Base-by-base conservation (phyloP, 1,140 invertebrate genomes). In the Cylas formicarius region DNA sequence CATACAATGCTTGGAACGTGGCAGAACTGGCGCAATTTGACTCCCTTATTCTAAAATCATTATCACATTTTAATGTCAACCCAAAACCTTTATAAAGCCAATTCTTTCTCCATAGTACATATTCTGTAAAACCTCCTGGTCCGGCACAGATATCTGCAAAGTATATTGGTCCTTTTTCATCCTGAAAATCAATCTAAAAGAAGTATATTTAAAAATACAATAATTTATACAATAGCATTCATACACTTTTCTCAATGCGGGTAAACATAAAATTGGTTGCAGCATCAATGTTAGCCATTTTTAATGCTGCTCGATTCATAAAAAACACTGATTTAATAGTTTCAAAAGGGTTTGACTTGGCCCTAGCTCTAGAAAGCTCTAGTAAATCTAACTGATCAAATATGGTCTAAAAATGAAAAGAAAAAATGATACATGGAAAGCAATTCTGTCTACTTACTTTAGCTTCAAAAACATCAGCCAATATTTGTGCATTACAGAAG, bases 71-170 rank as follows among this genome's bases (percentile, higher is more conserved):
- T 13, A 99, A 70, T 4, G 96, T 99, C 55, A 99, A 89, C 8
- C 96, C 95, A 71, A 97, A 95, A 11, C 86, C 90, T 73, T 93
- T 93, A n/a, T 83, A 80, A 50, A 73, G 68, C 84, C 88, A 93
- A 14, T 83, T 81, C 61, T 82, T 90, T 40, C 84, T 72, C 76
- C 84, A 96, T 1, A 98, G 64, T 36, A 97, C 76, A 67, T 97
- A 99, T 67, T 99, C 96, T 36, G 90, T 91, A 67, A 99, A 99
- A 0, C 95, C 96, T 33, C 96, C 96, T 14, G 95, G 96, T 9
- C 95, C 96, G 35, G 93, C 93, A 72, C 96, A 99, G 11, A 98
- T 84, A 71, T 99, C 96, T 33, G 93, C 93, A 74, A 98, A 99
- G 63, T 94, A 97, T n/a, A 84, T 67, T 9, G 76, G 65, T 23